Conservation (phyloP, 2,888 invertebrate genomes). For the Zhuqinia jingwanae region DNA sequence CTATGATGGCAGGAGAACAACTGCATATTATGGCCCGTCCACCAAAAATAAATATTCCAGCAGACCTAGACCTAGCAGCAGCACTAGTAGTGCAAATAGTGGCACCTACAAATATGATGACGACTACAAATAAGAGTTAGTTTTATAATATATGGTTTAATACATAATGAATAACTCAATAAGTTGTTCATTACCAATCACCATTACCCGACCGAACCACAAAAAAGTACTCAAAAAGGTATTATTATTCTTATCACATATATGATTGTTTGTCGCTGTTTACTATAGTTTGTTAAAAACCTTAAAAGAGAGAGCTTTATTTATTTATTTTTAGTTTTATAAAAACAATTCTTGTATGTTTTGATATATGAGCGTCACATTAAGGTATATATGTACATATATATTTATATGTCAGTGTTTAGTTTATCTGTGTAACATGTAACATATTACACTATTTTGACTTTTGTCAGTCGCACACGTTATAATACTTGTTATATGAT, state of each 20-base stretch:
- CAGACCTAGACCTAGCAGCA: constrained; percentile 38
- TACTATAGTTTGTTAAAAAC: background rate
- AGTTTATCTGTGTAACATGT: no score
- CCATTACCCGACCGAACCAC: background rate
- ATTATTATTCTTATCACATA: background rate
- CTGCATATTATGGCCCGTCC: constrained; percentile 34
- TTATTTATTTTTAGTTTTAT: constrained; percentile 53
- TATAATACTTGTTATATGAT: no score
- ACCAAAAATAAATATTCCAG: constrained; percentile 36
- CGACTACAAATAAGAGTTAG: no score
- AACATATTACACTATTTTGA: constrained; percentile 3
- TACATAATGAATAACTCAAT: no score
- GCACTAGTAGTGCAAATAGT: no score
- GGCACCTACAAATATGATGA: constrained; percentile 60
- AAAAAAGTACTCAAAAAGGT: constrained; percentile 1
- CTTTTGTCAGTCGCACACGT: constrained; percentile 32
- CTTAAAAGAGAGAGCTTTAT: constrained; percentile 44
- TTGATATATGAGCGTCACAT: no score
- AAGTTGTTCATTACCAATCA: background rate
- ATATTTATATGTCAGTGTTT: no score
- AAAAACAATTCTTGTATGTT: background rate
- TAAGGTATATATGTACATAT: no score
- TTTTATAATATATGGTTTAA: background rate
- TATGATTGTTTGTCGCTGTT: background rate
- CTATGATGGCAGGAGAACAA: constrained; percentile 64